Evolutionary conservation across 2,888 invertebrate species (phyloP).

Genomic region (Cephonodes hylas): DNA sequence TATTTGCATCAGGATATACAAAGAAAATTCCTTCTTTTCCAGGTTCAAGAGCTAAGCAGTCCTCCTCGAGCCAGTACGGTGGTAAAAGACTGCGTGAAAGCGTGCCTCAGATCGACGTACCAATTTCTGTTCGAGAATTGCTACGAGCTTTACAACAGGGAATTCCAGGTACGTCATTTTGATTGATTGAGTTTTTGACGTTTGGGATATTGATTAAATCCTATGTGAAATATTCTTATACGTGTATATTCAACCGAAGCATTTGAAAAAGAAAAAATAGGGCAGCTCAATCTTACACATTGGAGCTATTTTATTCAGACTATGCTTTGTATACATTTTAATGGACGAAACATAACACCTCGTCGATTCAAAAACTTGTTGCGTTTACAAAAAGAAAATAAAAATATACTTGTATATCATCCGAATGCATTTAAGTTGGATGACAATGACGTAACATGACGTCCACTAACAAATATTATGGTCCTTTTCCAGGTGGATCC

Average conservation of each 20-base stretch:
- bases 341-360: too few relatives aligned
- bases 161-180: conserved; percentile 85
- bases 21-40: conserved; percentile 24
- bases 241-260: too few relatives aligned
- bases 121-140: conserved; percentile 99
- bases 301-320: too few relatives aligned
- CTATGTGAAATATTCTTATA: neutral
- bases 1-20: too few relatives aligned
- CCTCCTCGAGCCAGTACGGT: conserved; percentile 99
- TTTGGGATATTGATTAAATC: neutral
- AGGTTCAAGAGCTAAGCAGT: conserved; percentile 98
- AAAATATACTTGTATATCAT: too few relatives aligned
- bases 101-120: conserved; percentile 98
- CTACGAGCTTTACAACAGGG: conserved; percentile 96
- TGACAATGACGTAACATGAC: too few relatives aligned
- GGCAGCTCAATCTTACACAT: too few relatives aligned
- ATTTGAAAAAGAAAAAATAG: too few relatives aligned
- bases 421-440: too few relatives aligned
- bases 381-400: too few relatives aligned
- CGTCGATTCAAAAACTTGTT: too few relatives aligned
- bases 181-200: neutral
- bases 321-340: too few relatives aligned
- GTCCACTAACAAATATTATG: neutral
- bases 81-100: conserved; percentile 99
- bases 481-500: conserved; percentile 86